Base-by-base conservation (phyloP, 2,797 vertebrate species). In the Clamator glandarius region DNA sequence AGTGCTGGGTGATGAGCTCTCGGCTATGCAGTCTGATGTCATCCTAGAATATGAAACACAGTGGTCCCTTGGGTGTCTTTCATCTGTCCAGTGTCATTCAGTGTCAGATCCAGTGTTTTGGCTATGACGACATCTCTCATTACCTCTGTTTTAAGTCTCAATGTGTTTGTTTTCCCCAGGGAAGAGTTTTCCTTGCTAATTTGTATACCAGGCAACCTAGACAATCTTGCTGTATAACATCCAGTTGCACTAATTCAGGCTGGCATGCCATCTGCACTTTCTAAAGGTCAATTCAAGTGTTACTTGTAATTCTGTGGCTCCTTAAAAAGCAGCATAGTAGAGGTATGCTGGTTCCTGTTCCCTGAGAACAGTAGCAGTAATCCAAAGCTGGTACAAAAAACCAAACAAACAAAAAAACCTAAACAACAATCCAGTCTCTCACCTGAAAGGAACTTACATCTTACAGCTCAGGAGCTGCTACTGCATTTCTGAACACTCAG, bases 201-300 rank as follows among this genome's bases (percentile, higher is more conserved):
- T 81, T 91, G 20, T 86, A 6, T 41, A 69, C 74, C 59, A 51
- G 69, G 66, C 51, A 86, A 50, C 48, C 63, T 23, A 20, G 61
- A 44, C 51, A 41, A 39, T 59, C 41, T 74, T 19, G 18, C 84
- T 46, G 75, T 29, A 3, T 33, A 50, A 61, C 50, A 55, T 9
- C 41, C 29, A 25, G 36, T 91, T 59, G 87, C 44, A 28, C 77
- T 94, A 93, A 89, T 92, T 73, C 52, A 44, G 90, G 29, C 67
- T 93, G 90, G 70, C 80, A 24, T 77, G 91, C 74, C 90, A 84
- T 92, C 84, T 95, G 92, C 59, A 46, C 70, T 46, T 9, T 33
- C 39, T 63, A 77, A 82, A 82, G 86, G 77, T 84, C 67, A 84
- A 48, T 66, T 87, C 58, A 59, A 79, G 48, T 31, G 24, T 55